A percentile compares a stretch with the other conserved stretches of the same genome.
These are phyloP conservation scores for Saccostrea glomerata DNA, from an alignment of 1,140 invertebrate genomes.

Conservation along the genomic window DNA sequence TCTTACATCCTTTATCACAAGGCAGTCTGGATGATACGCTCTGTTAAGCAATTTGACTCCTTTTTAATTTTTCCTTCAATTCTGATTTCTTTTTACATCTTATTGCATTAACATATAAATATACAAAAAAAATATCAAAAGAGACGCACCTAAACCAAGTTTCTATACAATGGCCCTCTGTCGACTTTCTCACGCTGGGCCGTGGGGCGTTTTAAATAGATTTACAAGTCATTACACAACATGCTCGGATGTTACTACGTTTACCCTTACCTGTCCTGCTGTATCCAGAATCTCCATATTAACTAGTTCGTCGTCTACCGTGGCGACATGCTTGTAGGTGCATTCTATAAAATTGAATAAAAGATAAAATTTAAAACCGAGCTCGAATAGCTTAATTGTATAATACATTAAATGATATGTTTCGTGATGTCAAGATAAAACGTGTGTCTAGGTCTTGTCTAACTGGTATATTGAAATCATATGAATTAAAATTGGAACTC, in stretches of 20 bases:
- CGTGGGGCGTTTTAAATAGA: neutral
- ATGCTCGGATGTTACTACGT: neutral
- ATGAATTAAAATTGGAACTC: too few species aligned
- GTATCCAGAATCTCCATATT: conserved; percentile 95
- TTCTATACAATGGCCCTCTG: neutral
- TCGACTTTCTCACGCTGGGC: conserved; percentile 11
- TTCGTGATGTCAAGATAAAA: too few species aligned
- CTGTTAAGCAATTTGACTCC: neutral
- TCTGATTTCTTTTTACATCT: neutral
- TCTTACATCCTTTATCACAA: neutral
- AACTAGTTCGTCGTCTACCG: conserved; percentile 93
- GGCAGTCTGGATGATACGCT: neutral
- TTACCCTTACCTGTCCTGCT: conserved; percentile 89
- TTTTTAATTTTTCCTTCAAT: neutral
- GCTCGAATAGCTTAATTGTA: too few species aligned
- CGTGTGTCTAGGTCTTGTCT: too few species aligned
- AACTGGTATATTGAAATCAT: too few species aligned
- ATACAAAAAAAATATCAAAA: neutral
- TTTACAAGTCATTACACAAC: conserved; percentile 22
- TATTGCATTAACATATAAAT: conserved; percentile 26
- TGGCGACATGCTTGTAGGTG: conserved; percentile 93
- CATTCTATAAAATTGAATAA: conserved; percentile 83
- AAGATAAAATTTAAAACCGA: neutral
- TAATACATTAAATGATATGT: too few species aligned
- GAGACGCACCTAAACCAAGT: neutral